A percentile compares a stretch with the other conserved stretches of the same genome.
These are phyloP conservation scores for Myrmecobius fasciatus DNA, from an alignment of 2,113 vertebrate species.

Conservation along the genomic window DNA sequence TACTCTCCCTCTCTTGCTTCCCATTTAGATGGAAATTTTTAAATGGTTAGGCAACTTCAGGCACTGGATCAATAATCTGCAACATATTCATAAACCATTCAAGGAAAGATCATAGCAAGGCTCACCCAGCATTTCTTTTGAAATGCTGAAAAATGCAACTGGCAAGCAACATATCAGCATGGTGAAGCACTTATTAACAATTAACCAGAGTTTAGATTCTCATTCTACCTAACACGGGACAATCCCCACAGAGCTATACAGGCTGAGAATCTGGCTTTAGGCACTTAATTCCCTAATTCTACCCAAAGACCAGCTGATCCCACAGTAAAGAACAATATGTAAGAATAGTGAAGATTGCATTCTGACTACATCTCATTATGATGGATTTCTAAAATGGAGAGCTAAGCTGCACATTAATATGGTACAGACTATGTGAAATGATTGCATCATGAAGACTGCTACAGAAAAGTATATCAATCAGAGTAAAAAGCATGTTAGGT, in stretches of 20 bases:
- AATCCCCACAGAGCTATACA: rapidly evolving
- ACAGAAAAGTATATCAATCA: neutral
- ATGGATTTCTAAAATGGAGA: neutral
- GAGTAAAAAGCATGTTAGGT: neutral
- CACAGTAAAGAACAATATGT: neutral
- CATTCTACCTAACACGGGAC: rapidly evolving
- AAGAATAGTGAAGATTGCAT: neutral
- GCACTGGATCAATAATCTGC: neutral
- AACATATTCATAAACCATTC: neutral
- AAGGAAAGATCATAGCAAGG: neutral
- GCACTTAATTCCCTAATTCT: neutral
- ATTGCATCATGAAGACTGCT: neutral
- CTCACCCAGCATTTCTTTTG: constrained; percentile 12
- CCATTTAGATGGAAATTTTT: constrained; percentile 3
- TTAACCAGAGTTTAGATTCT: rapidly evolving
- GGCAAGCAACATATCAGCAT: too few relatives aligned
- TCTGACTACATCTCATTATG: neutral
- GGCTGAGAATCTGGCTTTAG: rapidly evolving
- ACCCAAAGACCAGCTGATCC: neutral
- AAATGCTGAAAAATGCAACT: too few relatives aligned
- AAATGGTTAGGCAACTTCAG: neutral
- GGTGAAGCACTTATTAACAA: neutral
- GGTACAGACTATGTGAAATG: neutral
- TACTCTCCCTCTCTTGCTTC: neutral
- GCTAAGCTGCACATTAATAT: neutral